phyloP scores from a whole-genome alignment of 2,797 vertebrate species.

The Cyclopterus lumpus region DNA sequence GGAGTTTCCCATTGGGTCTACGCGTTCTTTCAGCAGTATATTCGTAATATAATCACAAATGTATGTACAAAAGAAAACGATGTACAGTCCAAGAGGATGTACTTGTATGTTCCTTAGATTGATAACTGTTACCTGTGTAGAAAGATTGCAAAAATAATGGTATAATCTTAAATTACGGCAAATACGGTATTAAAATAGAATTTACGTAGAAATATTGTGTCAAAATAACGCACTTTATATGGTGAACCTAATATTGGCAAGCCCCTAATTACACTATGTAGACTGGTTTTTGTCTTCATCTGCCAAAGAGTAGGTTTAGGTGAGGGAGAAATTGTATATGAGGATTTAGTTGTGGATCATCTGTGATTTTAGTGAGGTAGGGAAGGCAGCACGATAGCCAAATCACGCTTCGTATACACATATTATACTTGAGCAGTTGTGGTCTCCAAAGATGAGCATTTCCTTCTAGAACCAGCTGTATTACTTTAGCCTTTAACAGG shows the following conservation, averaged over 20 bases:
- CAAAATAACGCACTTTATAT: constrained; percentile 81
- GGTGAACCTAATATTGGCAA: constrained; percentile 64
- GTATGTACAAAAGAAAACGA: constrained; percentile 61
- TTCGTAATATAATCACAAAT: constrained; percentile 64
- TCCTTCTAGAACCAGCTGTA: constrained; percentile 43
- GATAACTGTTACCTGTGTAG: constrained; percentile 69
- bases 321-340: constrained; percentile 16
- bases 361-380: constrained; percentile 32
- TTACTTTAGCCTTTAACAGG: constrained; percentile 15
- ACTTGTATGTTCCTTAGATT: constrained; percentile 66
- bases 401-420: constrained; percentile 55
- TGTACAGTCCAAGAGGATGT: constrained; percentile 65
- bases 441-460: constrained; percentile 63
- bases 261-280: constrained; percentile 55
- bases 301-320: constrained; percentile 78
- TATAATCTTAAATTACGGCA: constrained; percentile 61
- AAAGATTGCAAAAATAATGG: constrained; percentile 54
- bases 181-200: constrained; percentile 65
- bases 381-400: constrained; percentile 54
- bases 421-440: constrained; percentile 46
- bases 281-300: constrained; percentile 69
- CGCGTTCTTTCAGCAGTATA: constrained; percentile 51
- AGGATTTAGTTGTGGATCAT: constrained; percentile 36
- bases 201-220: constrained; percentile 74
- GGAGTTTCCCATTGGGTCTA: constrained; percentile 28